Conservation (phyloP, 2,113 vertebrate genomes). For the Triplophysa siluroides region DNA sequence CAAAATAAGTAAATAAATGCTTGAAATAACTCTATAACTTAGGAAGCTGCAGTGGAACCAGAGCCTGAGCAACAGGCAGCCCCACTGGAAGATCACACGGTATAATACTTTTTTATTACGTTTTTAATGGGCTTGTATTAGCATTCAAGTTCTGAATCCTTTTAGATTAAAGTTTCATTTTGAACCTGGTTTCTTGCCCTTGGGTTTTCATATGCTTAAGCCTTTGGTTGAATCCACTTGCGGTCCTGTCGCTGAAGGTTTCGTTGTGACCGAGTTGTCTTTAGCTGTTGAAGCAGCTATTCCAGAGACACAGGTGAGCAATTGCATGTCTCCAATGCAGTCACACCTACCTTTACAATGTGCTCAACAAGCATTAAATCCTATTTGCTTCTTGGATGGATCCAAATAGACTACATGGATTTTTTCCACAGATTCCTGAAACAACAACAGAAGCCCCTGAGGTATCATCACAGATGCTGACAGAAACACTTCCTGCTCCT, state of each 20-base stretch:
- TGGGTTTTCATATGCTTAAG: constrained; percentile 21
- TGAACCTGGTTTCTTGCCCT: constrained; percentile 6
- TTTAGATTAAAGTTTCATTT: constrained; percentile 29
- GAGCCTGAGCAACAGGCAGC: background rate
- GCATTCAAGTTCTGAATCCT: constrained; percentile 9
- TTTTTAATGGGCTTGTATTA: constrained; percentile 1
- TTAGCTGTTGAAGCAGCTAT: constrained; percentile 17
- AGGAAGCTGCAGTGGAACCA: constrained; percentile 30
- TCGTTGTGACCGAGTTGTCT: constrained; percentile 22
- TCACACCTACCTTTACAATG: background rate
- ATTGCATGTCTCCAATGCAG: background rate
- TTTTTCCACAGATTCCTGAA: constrained; percentile 18
- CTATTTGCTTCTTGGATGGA: constrained; percentile 1
- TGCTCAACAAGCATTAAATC: constrained; percentile 11
- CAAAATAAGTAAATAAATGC: background rate
- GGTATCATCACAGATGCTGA: constrained; percentile 15
- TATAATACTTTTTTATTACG: constrained; percentile 10
- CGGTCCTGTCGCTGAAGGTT: constrained; percentile 38
- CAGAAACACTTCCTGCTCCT: constrained; percentile 8
- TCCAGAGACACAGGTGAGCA: constrained; percentile 29
- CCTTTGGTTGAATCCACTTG: background rate
- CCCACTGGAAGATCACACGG: background rate
- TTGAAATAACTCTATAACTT: background rate
- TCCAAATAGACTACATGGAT: background rate
- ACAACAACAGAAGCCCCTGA: constrained; percentile 15